Conservation (phyloP, 1,140 invertebrate species). For the Drosophila prosaltans region DNA sequence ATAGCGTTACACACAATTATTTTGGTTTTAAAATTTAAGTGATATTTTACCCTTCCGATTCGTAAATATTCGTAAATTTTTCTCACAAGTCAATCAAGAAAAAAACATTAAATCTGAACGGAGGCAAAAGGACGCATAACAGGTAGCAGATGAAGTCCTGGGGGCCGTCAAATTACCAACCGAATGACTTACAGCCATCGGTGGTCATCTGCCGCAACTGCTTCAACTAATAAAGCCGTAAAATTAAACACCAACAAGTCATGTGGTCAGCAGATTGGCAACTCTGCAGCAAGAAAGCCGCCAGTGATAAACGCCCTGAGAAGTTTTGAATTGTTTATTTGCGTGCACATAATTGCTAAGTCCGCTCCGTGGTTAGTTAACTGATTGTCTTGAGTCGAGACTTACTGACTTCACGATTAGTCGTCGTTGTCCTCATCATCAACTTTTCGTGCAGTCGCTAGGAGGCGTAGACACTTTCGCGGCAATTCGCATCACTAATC, state of each 20-base stretch:
- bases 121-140: slow-evolving; percentile 25
- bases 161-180: slow-evolving; percentile 72
- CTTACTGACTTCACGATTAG: slow-evolving; percentile 47
- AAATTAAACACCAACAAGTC: slow-evolving; percentile 71
- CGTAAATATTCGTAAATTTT: too few relatives aligned
- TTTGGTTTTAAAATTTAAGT: too few relatives aligned
- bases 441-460: slow-evolving; percentile 58
- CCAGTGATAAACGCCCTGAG: slow-evolving; percentile 75
- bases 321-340: slow-evolving; percentile 76
- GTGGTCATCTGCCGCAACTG: slow-evolving; percentile 23
- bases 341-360: slow-evolving; percentile 72
- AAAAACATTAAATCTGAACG: too few relatives aligned
- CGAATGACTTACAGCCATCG: slow-evolving; percentile 12
- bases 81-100: too few relatives aligned
- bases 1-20: too few relatives aligned
- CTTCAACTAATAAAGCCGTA: slow-evolving; percentile 75
- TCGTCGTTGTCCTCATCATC: slow-evolving; percentile 19
- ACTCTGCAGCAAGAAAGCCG: slow-evolving; percentile 2
- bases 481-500: slow-evolving; percentile 65
- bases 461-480: slow-evolving; percentile 49
- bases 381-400: slow-evolving; percentile 24
- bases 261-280: slow-evolving; percentile 12
- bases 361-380: slow-evolving; percentile 10
- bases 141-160: slow-evolving; percentile 51
- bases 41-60: too few relatives aligned